A percentile compares a stretch with the other conserved stretches of the same genome.
Conservation (phyloP, 2,113 vertebrate genomes). For the Toxotes chatareus region DNA sequence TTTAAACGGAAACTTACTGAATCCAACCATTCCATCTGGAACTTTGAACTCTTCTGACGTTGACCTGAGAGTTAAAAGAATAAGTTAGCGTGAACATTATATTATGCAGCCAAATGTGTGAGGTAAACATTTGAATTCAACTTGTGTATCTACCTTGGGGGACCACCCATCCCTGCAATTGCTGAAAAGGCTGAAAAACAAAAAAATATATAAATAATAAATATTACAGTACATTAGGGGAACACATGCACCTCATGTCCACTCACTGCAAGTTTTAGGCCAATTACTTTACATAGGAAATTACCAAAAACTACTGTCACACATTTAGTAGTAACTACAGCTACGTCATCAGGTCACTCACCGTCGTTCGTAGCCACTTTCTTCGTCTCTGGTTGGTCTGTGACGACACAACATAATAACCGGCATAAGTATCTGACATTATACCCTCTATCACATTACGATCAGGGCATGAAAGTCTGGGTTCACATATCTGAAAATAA, state of each 20-base stretch:
- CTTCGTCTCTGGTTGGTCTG: conserved; percentile 99
- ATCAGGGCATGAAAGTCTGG: too few species aligned
- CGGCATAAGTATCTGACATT: conserved; percentile 32
- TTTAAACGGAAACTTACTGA: conserved; percentile 89
- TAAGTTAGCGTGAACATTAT: accelerated
- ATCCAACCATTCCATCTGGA: conserved; percentile 99
- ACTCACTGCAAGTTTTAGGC: background rate
- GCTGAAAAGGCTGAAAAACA: conserved; percentile 88
- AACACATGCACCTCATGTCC: background rate
- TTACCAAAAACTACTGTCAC: background rate
- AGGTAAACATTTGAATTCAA: background rate
- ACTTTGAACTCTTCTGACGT: conserved; percentile 97
- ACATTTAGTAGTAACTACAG: background rate
- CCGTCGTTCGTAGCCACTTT: conserved; percentile 98
- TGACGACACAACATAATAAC: conserved; percentile 50
- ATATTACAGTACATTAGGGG: conserved; percentile 7
- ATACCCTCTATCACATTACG: background rate
- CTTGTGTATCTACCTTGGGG: conserved; percentile 86
- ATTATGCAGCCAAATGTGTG: accelerated
- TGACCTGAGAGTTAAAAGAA: conserved; percentile 81
- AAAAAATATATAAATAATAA: conserved; percentile 32
- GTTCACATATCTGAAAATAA: too few species aligned
- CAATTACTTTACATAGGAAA: background rate
- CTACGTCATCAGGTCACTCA: conserved; percentile 81
- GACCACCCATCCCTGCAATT: conserved; percentile 92